Evolutionary conservation across 2,888 invertebrate species (phyloP).

Genomic region (Heteromurus nitidus): DNA sequence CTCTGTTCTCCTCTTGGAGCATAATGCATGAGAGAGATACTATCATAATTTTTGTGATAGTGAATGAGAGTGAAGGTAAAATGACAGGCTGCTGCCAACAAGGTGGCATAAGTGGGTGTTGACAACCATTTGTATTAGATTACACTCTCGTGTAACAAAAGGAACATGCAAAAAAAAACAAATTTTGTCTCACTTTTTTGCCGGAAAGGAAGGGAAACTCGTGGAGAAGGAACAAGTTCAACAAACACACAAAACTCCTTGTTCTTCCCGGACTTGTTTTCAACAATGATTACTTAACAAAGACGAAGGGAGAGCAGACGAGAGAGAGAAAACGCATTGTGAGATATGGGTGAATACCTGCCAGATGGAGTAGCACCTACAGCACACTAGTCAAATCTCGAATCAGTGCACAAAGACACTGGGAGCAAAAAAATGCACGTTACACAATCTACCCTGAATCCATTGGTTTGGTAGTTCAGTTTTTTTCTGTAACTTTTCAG

Average conservation of each 20-base stretch:
- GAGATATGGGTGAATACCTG: no score
- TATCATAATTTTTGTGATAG: not conserved
- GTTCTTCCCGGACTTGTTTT: not conserved
- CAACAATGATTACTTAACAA: conserved; percentile 22
- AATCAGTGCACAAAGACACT: no score
- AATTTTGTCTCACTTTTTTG: conserved; percentile 41
- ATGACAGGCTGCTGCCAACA: conserved; percentile 43
- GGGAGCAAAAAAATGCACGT: no score
- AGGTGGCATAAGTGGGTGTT: conserved; percentile 43
- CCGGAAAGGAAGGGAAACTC: conserved; percentile 9
- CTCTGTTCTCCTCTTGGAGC: not conserved
- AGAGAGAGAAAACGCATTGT: not conserved
- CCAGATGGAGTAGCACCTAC: no score
- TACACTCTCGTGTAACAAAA: conserved; percentile 37
- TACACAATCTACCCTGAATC: not conserved
- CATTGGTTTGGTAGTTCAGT: no score
- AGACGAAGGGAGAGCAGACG: conserved; percentile 9
- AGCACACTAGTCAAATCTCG: no score
- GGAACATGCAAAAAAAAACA: conserved; percentile 12
- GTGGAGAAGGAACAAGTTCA: not conserved
- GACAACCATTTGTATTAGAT: conserved; percentile 44
- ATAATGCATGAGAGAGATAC: not conserved
- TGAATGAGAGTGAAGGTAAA: conserved; percentile 21
- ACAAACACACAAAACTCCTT: not conserved
- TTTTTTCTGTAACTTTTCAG: no score